Percentiles rank a stretch among this genome's conserved stretches.
Conservation (phyloP, 2,888 invertebrate genomes). For the Belgica antarctica region DNA sequence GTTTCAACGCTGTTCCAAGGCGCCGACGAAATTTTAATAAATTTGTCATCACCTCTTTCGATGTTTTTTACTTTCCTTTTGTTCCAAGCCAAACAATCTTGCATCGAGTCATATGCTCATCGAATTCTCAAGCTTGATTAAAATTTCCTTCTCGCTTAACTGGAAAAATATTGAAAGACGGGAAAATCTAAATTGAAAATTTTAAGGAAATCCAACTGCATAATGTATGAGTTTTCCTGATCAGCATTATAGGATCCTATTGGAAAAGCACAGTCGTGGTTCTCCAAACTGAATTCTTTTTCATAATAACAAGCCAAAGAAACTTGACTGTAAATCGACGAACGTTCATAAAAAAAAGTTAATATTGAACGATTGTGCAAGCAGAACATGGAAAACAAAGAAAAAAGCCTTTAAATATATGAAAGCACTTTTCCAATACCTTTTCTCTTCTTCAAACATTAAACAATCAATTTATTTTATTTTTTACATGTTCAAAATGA, state of each 20-base stretch:
- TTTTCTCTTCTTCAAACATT: constrained; percentile 17
- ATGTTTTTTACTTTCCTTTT: no score
- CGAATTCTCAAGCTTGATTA: not conserved
- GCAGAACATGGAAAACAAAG: not conserved
- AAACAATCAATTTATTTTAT: constrained; percentile 35
- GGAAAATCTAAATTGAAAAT: constrained; percentile 42
- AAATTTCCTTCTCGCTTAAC: not conserved
- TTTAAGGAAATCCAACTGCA: constrained; percentile 20
- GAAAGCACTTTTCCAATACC: constrained; percentile 20
- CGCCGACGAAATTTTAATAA: no score
- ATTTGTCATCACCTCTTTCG: not conserved
- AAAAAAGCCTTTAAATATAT: constrained; percentile 16
- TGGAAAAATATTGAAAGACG: not conserved
- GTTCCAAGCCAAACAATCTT: no score
- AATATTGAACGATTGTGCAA: constrained; percentile 24
- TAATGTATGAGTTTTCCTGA: constrained; percentile 31
- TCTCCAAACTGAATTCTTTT: no score
- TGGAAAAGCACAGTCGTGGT: not conserved
- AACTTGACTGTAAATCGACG: no score
- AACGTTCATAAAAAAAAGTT: not conserved
- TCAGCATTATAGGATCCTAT: not conserved
- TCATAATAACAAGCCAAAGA: no score
- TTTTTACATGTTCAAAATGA: constrained; percentile 24
- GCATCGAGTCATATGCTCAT: not conserved
- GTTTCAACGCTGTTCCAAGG: no score